Evolutionary conservation across 2,113 vertebrate species (phyloP).

Genomic region (Menura novaehollandiae): DNA sequence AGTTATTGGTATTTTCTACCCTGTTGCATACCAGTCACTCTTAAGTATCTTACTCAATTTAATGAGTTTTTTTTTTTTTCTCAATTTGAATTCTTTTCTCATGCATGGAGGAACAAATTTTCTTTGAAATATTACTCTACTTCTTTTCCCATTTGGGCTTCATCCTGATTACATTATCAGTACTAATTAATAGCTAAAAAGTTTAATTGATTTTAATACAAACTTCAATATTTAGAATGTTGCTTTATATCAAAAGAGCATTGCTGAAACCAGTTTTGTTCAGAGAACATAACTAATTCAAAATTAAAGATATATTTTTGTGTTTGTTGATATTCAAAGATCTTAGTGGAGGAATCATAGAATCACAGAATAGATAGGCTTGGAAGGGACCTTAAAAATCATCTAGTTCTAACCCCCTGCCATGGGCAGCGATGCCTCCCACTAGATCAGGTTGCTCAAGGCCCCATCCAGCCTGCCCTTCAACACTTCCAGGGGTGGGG

Average conservation of each 20-base stretch:
- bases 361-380: neutral
- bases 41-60: neutral
- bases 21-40: neutral
- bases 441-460: neutral
- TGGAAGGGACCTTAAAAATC: neutral
- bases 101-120: neutral
- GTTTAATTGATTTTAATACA: neutral
- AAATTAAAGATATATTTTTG: neutral
- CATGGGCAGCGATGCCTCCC: neutral
- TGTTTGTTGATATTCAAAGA: neutral
- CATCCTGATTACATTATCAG: neutral
- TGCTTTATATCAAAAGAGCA: neutral
- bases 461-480: neutral
- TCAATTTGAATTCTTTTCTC: neutral
- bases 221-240: neutral
- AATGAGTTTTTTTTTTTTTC: neutral
- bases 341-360: neutral
- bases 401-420: neutral
- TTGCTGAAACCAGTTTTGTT: neutral
- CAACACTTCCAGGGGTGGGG: neutral
- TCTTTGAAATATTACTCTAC: neutral
- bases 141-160: neutral
- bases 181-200: neutral
- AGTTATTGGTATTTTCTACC: neutral
- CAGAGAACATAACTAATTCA: neutral